Evolutionary conservation across 2,113 vertebrate genomes (phyloP), one percentile per base, ranked within the genome.

Genomic region (Thalassoma bifasciatum): DNA sequence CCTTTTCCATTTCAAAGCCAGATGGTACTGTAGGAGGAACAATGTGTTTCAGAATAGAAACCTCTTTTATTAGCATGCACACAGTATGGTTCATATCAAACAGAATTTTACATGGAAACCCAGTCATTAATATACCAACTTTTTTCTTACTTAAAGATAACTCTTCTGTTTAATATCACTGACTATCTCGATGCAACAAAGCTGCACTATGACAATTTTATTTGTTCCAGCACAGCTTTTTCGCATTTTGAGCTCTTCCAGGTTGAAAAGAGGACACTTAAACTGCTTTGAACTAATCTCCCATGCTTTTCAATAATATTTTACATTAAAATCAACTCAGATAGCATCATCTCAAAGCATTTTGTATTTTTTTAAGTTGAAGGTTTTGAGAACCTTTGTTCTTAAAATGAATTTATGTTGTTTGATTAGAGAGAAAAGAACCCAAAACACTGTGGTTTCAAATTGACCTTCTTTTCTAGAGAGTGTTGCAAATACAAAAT

Each of bases 21-120:
- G 64, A 66, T 68, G 52, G 66, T 21, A 12, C 24, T 49, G 53
- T 70, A 52, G 71, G 59, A 67, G 52, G 50, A 46, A 59, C 50
- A 66, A 63, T 62, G 22, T 24, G 40, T 40, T 52, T 51, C 24
- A n/a, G 52, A 54, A 57, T 51, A 8, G 62, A 74, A 70, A 50
- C 7, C n/a, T 51, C 46, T 54, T 66, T 23, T 50, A 54, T 64
- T 51, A 59, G 34, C 13, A 51, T 38, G 13, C 22, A 47, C 26
- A 46, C 58, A 72, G 21, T 49, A 75, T 53, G 12, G 22, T 40
- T 50, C 9, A 60, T 40, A 66, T 70, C 65, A 74, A 73, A 77
- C 46, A 26, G 66, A 68, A 47, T 73, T 53, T 60, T 56, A 51
- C 24, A 34, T 26, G 12, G 47, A 21, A 62, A 59, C 34, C 4